A percentile compares a stretch with the other conserved stretches of the same genome.
Conservation (phyloP, 1,140 invertebrate genomes). For the Solenopsis fugax region DNA sequence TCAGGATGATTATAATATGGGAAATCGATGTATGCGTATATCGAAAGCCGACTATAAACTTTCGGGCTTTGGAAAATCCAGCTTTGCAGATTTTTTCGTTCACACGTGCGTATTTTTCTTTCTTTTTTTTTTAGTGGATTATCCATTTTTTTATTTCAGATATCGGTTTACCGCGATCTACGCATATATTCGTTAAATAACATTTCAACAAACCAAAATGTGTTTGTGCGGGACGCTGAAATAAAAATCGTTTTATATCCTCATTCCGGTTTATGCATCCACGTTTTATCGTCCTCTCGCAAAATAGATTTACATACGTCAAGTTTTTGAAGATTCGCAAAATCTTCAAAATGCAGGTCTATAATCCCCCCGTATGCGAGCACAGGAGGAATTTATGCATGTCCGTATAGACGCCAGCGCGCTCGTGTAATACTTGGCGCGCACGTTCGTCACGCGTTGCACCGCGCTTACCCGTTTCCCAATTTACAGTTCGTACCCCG, state of each 20-base stretch:
- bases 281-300: background rate
- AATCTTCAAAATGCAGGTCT: background rate
- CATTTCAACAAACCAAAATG: background rate
- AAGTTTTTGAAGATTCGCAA: background rate
- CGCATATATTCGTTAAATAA: constrained; percentile 22
- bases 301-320: background rate
- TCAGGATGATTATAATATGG: constrained; percentile 1
- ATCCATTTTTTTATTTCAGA: constrained; percentile 40
- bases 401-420: background rate
- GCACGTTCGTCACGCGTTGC: constrained; percentile 33
- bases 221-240: background rate
- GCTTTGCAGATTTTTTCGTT: constrained; percentile 45
- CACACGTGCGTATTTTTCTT: background rate
- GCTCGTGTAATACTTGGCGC: constrained; percentile 3
- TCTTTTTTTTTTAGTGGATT: constrained; percentile 29
- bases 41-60: constrained; percentile 1
- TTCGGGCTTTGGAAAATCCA: constrained; percentile 16
- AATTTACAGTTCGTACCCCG: constrained; percentile 77
- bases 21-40: background rate
- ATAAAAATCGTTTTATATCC: constrained; percentile 1
- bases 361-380: background rate
- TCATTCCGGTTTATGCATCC: no score
- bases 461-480: constrained; percentile 57
- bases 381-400: constrained; percentile 42
- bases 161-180: constrained; percentile 48